Percentiles rank a stretch among this genome's conserved stretches.
phyloP scores from a whole-genome alignment of 1,140 invertebrate genomes.

The Drosophila miranda region DNA sequence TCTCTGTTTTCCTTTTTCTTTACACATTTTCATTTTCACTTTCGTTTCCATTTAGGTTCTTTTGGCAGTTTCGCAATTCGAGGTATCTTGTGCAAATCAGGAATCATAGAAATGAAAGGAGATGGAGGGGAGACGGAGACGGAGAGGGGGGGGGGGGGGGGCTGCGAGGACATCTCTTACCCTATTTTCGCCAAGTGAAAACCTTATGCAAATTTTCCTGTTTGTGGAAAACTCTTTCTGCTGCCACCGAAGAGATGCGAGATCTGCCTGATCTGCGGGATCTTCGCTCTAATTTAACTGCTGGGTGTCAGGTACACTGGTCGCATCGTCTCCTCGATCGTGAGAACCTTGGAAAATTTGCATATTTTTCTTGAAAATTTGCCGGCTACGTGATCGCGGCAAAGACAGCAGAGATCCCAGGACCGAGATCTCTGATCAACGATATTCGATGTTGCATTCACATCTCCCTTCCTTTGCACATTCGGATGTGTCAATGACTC shows the following conservation, averaged over 20 bases:
- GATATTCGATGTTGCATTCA: neutral
- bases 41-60: constrained; percentile 42
- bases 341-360: constrained; percentile 66
- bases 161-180: constrained; percentile 8
- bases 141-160: too few relatives aligned
- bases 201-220: constrained; percentile 68
- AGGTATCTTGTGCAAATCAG: constrained; percentile 67
- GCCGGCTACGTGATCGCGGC: constrained; percentile 62
- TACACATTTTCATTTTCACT: constrained; percentile 53
- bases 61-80: constrained; percentile 57
- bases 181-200: constrained; percentile 69
- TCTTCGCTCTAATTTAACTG: constrained; percentile 59
- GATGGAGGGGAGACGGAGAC: too few relatives aligned
- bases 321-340: constrained; percentile 40
- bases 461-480: too few relatives aligned
- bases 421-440: neutral
- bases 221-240: constrained; percentile 46
- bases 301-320: constrained; percentile 63
- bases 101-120: too few relatives aligned
- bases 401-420: constrained; percentile 48
- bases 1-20: constrained; percentile 50
- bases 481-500: neutral
- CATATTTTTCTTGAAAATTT: constrained; percentile 70
- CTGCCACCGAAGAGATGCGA: neutral
- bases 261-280: constrained; percentile 17